Base-by-base conservation (phyloP, 2,113 vertebrate genomes). In the Odobenus rosmarus region DNA sequence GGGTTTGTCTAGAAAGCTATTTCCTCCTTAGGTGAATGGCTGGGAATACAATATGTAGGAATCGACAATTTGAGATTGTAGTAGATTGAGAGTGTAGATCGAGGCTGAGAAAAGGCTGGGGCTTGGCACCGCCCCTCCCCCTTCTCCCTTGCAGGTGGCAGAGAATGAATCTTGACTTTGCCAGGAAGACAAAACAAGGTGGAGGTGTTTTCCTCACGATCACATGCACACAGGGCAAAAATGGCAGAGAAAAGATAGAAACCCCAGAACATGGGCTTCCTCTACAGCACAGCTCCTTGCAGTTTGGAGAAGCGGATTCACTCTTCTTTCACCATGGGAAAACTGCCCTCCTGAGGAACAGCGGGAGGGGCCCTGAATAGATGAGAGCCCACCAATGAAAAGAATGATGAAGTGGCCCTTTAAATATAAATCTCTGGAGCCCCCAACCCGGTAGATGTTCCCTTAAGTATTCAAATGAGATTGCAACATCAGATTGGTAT, bases 381-480 rank as follows among this genome's bases (percentile, higher is more conserved):
- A 97, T 42, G 46, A 14, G 96, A 92, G 96, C 97, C 96, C 98
- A 98, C 88, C 42, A 13, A 95, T n/a, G 81, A 92, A 90, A 96
- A 96, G 97, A 98, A 98, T 98, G 97, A 98, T 98, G 98, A 98
- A 98, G 98, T 98, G 98, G 98, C 98, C 98, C 99, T 99, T 99
- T 99, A 99, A 99, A 98, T 98, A 95, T 57, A 97, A 98, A 97
- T 98, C 99, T 99, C 98, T 93, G 98, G 98, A 99, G 98, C 98
- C 99, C 39, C 57, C 96, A 98, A 98, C 98, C 98, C 36, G 31
- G 98, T 97, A 98, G 98, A 98, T 71, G 87, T 98, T 99, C 98
- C 98, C 99, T 99, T 98, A 99, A 99, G 99, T 99, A 99, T 99
- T 99, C 99, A 99, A 99, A 99, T 99, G 99, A 99, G 99, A 99